These are phyloP conservation scores for Diorhabda elongata DNA, from an alignment of 1,140 invertebrate genomes.

Conservation along the genomic window DNA sequence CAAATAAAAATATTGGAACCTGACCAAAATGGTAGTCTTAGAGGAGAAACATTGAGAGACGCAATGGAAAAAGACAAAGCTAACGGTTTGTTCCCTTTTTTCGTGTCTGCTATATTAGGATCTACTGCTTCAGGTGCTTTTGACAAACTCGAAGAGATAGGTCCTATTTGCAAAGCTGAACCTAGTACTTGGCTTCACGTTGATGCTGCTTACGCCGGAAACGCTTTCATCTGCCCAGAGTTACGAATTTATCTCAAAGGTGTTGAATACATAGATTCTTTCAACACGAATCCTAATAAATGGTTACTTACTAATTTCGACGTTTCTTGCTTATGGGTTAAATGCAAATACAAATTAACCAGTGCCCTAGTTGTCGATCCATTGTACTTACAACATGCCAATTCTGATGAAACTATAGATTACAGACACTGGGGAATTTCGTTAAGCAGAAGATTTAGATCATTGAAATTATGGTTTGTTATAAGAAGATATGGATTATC, in stretches of 20 bases:
- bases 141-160: conserved; percentile 77
- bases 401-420: conserved; percentile 67
- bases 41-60: conserved; percentile 65
- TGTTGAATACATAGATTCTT: conserved; percentile 81
- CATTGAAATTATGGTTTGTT: conserved; percentile 87
- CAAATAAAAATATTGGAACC: conserved; percentile 84
- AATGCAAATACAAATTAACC: conserved; percentile 82
- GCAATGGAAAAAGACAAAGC: conserved; percentile 74
- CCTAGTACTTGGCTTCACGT: conserved; percentile 68
- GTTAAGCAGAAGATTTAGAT: conserved; percentile 77
- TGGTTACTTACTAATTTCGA: conserved; percentile 89
- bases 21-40: conserved; percentile 74
- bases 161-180: conserved; percentile 68
- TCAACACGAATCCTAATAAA: conserved; percentile 93
- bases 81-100: conserved; percentile 82
- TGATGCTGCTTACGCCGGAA: conserved; percentile 80
- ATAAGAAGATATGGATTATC: conserved; percentile 77
- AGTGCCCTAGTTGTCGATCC: conserved; percentile 93
- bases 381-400: conserved; percentile 83
- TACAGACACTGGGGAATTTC: conserved; percentile 90
- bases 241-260: conserved; percentile 69
- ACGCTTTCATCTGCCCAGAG: conserved; percentile 80
- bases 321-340: conserved; percentile 87
- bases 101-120: conserved; percentile 75
- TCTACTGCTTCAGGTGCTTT: conserved; percentile 80